phyloP scores from a whole-genome alignment of 2,797 vertebrate species.

The Synanceia verrucosa region DNA sequence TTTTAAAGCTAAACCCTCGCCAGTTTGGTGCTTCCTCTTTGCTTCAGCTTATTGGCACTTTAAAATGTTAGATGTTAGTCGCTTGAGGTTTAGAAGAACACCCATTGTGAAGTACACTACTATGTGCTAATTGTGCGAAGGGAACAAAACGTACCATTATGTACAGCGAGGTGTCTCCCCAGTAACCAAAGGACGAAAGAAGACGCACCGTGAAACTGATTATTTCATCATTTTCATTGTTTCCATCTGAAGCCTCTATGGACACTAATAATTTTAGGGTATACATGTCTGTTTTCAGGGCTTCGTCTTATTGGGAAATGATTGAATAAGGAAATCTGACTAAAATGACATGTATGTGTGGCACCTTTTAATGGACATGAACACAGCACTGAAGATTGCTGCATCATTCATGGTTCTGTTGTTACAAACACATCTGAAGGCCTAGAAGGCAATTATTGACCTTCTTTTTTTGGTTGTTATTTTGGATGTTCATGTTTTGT shows the following conservation, averaged over 20 bases:
- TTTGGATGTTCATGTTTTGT: slow-evolving; percentile 50
- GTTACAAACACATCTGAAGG: slow-evolving; percentile 21
- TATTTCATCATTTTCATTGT: slow-evolving; percentile 15
- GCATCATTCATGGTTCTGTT: slow-evolving; percentile 48
- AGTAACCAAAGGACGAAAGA: slow-evolving; percentile 73
- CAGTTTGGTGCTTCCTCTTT: slow-evolving; percentile 63
- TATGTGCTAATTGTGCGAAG: slow-evolving; percentile 32
- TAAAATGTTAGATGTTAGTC: slow-evolving; percentile 64
- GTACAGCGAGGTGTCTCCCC: slow-evolving; percentile 21
- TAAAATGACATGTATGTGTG: slow-evolving; percentile 26
- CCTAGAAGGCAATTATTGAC: slow-evolving; percentile 24
- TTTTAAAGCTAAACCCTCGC: slow-evolving; percentile 10
- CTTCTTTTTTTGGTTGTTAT: background rate
- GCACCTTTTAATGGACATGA: slow-evolving; percentile 33
- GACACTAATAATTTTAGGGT: slow-evolving; percentile 19
- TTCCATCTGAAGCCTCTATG: slow-evolving; percentile 7
- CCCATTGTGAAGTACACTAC: slow-evolving; percentile 26
- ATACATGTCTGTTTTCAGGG: slow-evolving; percentile 20
- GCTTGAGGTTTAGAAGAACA: slow-evolving; percentile 20
- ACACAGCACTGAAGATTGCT: slow-evolving; percentile 45
- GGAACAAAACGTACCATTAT: slow-evolving; percentile 38
- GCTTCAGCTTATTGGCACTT: slow-evolving; percentile 79
- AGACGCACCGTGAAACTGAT: slow-evolving; percentile 35
- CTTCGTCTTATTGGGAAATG: slow-evolving; percentile 4
- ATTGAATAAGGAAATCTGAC: slow-evolving; percentile 48